These are phyloP conservation scores for Melipona beecheii DNA, from an alignment of 2,888 invertebrate genomes.

Conservation along the genomic window DNA sequence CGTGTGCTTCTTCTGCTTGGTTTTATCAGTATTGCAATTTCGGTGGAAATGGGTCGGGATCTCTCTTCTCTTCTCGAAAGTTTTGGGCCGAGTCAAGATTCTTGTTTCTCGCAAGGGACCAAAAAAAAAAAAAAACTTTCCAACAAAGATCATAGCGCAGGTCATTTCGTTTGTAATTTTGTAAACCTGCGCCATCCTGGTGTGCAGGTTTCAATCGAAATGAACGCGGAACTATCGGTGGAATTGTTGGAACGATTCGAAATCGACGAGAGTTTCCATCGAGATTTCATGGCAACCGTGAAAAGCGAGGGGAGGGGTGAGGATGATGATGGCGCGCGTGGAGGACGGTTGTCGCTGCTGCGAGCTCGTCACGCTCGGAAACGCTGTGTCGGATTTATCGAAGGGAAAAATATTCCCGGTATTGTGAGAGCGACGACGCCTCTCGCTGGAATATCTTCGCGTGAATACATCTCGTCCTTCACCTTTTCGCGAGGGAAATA, in stretches of 20 bases:
- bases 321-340: too few species aligned
- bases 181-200: too few species aligned
- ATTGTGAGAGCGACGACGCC: conserved; percentile 20
- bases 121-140: too few species aligned
- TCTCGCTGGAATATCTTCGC: conserved; percentile 23
- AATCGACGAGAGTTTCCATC: background rate
- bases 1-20: too few species aligned
- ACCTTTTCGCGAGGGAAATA: conserved; percentile 9
- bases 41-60: too few species aligned
- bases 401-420: conserved; percentile 45
- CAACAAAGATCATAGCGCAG: too few species aligned
- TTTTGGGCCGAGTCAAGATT: too few species aligned
- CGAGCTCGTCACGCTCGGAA: conserved; percentile 30
- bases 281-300: background rate
- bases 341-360: conserved; percentile 7
- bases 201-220: background rate
- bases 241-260: background rate
- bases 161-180: too few species aligned
- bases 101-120: too few species aligned
- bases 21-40: too few species aligned
- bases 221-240: too few species aligned
- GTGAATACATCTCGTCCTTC: conserved; percentile 2
- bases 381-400: conserved; percentile 46
- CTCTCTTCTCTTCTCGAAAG: too few species aligned
- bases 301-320: background rate